Percentiles rank a stretch among this genome's conserved stretches.
These are phyloP conservation scores for Oriolus oriolus DNA, from an alignment of 2,113 vertebrate species.

Conservation along the genomic window DNA sequence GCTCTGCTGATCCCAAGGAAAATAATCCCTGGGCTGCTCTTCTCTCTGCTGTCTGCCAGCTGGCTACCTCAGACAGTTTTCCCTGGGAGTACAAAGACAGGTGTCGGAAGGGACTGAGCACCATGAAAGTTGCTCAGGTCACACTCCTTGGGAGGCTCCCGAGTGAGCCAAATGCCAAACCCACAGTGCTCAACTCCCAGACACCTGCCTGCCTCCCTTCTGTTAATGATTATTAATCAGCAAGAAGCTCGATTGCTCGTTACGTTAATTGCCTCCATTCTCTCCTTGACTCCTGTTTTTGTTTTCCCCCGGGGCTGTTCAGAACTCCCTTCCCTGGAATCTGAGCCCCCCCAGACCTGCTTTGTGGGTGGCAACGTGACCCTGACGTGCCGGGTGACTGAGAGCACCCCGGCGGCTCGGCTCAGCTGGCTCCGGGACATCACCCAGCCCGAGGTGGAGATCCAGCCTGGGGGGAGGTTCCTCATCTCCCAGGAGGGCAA, in stretches of 20 bases:
- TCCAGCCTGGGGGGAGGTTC: constrained; percentile 72
- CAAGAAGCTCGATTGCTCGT: not conserved
- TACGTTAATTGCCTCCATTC: not conserved
- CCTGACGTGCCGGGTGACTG: constrained; percentile 72
- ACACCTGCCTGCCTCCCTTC: not conserved
- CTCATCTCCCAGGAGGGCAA: constrained; percentile 59
- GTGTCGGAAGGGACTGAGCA: not conserved
- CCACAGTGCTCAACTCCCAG: not conserved
- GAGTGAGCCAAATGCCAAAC: not conserved
- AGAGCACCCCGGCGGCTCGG: constrained; percentile 72
- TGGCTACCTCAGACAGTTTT: fast-evolving
- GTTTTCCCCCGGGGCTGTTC: not conserved
- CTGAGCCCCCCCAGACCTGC: constrained; percentile 78
- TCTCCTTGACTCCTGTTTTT: not conserved
- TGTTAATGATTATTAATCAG: constrained; percentile 44
- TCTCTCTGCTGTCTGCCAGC: not conserved
- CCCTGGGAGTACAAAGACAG: not conserved
- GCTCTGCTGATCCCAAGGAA: not conserved
- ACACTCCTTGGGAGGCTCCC: not conserved
- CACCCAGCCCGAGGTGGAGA: constrained; percentile 5
- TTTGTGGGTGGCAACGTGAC: constrained; percentile 73
- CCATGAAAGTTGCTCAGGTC: fast-evolving
- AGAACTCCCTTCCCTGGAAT: constrained; percentile 77
- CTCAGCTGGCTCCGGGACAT: constrained; percentile 81
- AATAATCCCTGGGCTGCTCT: not conserved